These are phyloP conservation scores for Gryllus longicercus DNA, from an alignment of 2,888 invertebrate genomes.

Conservation along the genomic window DNA sequence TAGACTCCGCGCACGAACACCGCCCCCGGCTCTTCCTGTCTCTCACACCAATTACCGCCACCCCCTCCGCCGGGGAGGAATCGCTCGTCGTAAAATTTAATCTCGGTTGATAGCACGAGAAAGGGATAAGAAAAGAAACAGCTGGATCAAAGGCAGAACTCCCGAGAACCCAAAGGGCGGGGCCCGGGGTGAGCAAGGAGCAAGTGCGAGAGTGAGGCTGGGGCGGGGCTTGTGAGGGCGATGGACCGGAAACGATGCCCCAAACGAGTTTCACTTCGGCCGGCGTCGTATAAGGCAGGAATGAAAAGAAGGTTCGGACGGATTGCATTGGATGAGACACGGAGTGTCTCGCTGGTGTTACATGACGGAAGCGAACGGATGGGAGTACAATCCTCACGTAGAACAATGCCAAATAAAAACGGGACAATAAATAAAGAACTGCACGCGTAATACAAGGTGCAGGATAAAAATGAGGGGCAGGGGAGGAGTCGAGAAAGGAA, in stretches of 20 bases:
- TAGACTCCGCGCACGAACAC: too few relatives aligned
- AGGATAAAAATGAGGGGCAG: too few relatives aligned
- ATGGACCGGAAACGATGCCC: neutral
- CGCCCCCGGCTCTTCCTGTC: neutral
- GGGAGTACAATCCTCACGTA: too few relatives aligned
- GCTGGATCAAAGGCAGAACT: neutral
- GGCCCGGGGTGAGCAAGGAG: neutral
- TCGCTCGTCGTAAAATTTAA: conserved; percentile 10
- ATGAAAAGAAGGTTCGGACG: conserved; percentile 3
- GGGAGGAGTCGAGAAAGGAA: too few relatives aligned
- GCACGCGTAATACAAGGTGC: too few relatives aligned
- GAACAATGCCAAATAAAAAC: too few relatives aligned
- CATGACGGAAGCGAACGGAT: too few relatives aligned
- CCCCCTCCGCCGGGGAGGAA: neutral
- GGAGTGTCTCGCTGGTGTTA: too few relatives aligned
- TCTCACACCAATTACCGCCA: conserved; percentile 1
- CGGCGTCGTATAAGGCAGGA: neutral
- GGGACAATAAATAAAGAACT: too few relatives aligned
- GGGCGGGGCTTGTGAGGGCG: neutral
- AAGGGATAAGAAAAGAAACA: conserved; percentile 17
- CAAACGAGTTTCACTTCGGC: neutral
- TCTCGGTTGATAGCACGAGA: conserved; percentile 17
- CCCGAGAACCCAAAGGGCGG: neutral
- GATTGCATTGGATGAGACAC: neutral
- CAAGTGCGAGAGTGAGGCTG: neutral